Evolutionary conservation across 64 coral and sea anemone species (phyloP), one percentile per base, ranked within the genome.

Genomic region (Hydrozoanthus tunicans): DNA sequence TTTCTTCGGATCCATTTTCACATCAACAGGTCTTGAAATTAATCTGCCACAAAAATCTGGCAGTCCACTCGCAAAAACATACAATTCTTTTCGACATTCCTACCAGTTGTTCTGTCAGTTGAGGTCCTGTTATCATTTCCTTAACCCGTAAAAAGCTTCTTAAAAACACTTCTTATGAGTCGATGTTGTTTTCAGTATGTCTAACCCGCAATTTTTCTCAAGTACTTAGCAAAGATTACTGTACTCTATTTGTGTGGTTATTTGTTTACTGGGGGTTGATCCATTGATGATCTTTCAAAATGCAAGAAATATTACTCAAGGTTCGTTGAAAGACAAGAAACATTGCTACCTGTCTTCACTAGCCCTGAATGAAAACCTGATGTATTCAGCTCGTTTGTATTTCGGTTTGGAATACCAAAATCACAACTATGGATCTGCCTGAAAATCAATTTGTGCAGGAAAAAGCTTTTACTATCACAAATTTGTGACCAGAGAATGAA

Each of bases 231-330:
- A 85, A 84, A 72, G 93, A 94, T 94, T 94, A 94, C 67, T 81
- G 73, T 81, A 77, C 67, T 81, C 81, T 81, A 77, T 80, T 64
- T 90, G 83, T 90, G 81, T 90, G 61, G 79, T 82, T 94, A 94
- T 94, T 94, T 94, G 88, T 90, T 94, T 91, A 84, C 73, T 51
- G 51, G 62, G 82, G 54, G 63, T 94, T 94, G 69, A 94, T 94
- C 93, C 67, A 84, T 90, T 94, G 83, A 94, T 82, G 73, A 91
- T 94, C 54, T 69, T n/a, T 55, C 84, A 74, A 88, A 73, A 88
- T 88, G 56, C 84, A 53, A 88, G 69, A 88, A 88, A 88, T 88
- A 88, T 88, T 74, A 60, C 53, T 88, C 74, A 88, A 59, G 53
- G 23, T 88, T 56, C 59, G 84, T 60, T 88, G 84, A 88, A 88